Conservation (phyloP, 2,888 invertebrate genomes). For the Nephrotoma flavescens region DNA sequence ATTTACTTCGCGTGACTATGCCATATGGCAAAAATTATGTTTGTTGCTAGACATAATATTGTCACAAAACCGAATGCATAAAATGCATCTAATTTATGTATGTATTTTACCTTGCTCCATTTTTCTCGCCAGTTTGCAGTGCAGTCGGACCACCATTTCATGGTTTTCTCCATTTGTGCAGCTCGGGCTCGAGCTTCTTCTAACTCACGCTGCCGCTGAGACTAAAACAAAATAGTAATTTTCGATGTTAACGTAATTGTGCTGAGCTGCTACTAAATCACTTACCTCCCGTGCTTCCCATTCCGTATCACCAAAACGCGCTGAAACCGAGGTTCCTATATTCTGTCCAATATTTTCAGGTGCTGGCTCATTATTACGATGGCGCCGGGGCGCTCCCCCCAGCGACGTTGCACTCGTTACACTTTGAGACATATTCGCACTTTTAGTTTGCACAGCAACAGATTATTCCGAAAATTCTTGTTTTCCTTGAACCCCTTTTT, state of each 20-base stretch:
- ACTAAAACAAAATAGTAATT: constrained; percentile 16
- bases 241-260: neutral
- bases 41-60: neutral
- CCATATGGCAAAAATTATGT: neutral
- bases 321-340: constrained; percentile 17
- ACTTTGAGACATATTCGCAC: constrained; percentile 17
- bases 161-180: constrained; percentile 98
- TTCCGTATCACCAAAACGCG: constrained; percentile 28
- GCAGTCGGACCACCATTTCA: constrained; percentile 99
- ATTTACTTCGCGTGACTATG: neutral
- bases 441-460: neutral
- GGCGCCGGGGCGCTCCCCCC: constrained; percentile 17
- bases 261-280: neutral
- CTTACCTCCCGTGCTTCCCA: constrained; percentile 31
- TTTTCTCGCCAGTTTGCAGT: constrained; percentile 93
- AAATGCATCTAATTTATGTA: neutral
- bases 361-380: constrained; percentile 16
- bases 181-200: constrained; percentile 90
- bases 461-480: neutral
- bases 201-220: constrained; percentile 50
- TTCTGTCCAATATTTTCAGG: constrained; percentile 14
- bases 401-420: constrained; percentile 16
- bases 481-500: neutral
- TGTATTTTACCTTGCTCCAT: constrained; percentile 63
- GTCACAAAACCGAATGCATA: neutral